These are phyloP conservation scores for Rhombomys opimus DNA, from an alignment of 2,113 vertebrate species.

Conservation along the genomic window DNA sequence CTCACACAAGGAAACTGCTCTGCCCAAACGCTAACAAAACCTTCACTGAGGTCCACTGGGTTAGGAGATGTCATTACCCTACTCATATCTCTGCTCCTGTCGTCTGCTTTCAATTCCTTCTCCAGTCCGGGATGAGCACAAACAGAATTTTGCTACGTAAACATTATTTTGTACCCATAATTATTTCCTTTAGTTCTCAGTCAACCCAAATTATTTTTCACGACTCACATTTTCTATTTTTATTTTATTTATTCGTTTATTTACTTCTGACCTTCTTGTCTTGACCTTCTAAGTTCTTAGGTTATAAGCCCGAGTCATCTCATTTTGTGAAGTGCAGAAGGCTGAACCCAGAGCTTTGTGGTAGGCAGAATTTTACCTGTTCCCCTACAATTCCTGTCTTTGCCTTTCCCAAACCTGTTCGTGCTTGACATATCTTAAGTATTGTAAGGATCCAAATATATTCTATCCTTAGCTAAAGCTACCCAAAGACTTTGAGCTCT, in stretches of 20 bases:
- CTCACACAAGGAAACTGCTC: conserved; percentile 28
- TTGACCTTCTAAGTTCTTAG: not conserved
- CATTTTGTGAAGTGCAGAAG: not conserved
- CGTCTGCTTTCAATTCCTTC: not conserved
- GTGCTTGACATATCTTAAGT: not conserved
- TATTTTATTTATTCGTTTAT: not conserved
- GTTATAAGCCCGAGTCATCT: not conserved
- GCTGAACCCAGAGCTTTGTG: not conserved
- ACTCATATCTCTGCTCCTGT: not conserved
- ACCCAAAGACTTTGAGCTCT: not conserved
- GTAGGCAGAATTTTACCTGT: not conserved
- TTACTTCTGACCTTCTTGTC: not conserved
- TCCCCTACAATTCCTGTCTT: not conserved
- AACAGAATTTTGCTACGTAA: not conserved
- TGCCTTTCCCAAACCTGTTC: not conserved
- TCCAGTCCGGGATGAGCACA: not conserved
- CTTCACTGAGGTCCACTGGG: conserved; percentile 25
- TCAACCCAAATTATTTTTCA: not conserved
- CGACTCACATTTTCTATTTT: not conserved
- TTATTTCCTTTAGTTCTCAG: not conserved
- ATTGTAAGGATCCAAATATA: not conserved
- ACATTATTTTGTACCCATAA: not conserved
- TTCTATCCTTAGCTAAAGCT: not conserved
- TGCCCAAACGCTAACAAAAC: conserved; percentile 47
- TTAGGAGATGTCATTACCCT: not conserved